A percentile compares a stretch with the other conserved stretches of the same genome.
Evolutionary conservation across 2,113 vertebrate genomes (phyloP).

Genomic region (Orientallactaga bullata): DNA sequence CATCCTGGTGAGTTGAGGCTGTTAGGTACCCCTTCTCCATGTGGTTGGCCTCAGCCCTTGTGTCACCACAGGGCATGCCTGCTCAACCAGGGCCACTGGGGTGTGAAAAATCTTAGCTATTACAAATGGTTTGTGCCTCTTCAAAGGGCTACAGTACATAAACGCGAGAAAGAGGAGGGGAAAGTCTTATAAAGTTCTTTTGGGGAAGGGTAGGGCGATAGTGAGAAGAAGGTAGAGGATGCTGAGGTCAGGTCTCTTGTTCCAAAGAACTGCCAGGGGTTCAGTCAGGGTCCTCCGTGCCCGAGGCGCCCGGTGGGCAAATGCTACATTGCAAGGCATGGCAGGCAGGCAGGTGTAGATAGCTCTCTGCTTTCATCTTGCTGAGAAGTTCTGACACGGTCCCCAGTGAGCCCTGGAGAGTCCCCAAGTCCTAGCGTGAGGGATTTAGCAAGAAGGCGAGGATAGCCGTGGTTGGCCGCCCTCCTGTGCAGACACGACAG

Average conservation of each 20-base stretch:
- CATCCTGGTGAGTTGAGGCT: neutral
- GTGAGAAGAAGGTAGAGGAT: neutral
- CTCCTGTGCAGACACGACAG: neutral
- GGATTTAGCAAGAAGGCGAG: neutral
- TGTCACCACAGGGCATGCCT: neutral
- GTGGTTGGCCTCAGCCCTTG: neutral
- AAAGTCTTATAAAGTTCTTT: slow-evolving; percentile 13
- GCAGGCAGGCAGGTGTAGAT: neutral
- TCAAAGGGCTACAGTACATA: neutral
- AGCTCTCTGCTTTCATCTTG: neutral
- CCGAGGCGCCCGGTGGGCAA: neutral
- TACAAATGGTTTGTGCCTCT: neutral
- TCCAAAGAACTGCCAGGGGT: neutral
- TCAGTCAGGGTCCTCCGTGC: neutral
- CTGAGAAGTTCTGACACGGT: neutral
- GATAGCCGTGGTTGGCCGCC: neutral
- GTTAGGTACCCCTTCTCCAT: neutral
- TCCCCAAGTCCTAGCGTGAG: neutral
- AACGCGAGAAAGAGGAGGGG: neutral
- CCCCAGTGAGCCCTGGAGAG: neutral
- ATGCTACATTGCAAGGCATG: neutral
- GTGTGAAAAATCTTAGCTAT: neutral
- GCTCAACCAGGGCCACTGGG: neutral
- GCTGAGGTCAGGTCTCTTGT: neutral
- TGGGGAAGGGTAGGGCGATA: neutral